Percentiles rank a stretch among this genome's conserved stretches.
Evolutionary conservation across 2,888 invertebrate species (phyloP).

Genomic region (Zootermopsis nevadensis): DNA sequence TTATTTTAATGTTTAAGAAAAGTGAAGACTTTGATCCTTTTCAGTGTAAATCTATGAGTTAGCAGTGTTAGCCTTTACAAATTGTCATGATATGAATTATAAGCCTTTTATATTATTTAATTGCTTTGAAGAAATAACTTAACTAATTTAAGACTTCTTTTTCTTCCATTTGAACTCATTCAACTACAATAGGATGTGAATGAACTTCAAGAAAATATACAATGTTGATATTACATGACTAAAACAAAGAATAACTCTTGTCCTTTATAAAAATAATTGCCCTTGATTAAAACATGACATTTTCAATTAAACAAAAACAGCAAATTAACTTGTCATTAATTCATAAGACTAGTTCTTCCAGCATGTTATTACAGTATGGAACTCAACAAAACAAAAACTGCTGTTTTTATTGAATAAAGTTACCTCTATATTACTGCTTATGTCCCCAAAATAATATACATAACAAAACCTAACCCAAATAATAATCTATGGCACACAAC

Average conservation of each 20-base stretch:
- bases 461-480: no score
- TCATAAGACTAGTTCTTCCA: not conserved
- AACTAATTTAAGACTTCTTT: not conserved
- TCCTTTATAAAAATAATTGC: not conserved
- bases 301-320: not conserved
- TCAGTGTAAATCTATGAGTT: no score
- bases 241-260: not conserved
- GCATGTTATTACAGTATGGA: not conserved
- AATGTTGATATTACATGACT: constrained; percentile 11
- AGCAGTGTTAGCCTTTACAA: no score
- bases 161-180: not conserved
- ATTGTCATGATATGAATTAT: no score
- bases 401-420: no score
- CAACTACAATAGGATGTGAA: not conserved
- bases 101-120: no score
- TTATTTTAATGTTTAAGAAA: no score
- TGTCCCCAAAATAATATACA: no score
- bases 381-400: not conserved
- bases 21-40: no score
- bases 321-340: not conserved
- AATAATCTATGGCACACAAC: no score
- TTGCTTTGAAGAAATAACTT: no score
- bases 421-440: no score
- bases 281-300: not conserved
- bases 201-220: not conserved